A percentile compares a stretch with the other conserved stretches of the same genome.
These are phyloP conservation scores for Tipula unca DNA, from an alignment of 2,888 invertebrate species.

Conservation along the genomic window DNA sequence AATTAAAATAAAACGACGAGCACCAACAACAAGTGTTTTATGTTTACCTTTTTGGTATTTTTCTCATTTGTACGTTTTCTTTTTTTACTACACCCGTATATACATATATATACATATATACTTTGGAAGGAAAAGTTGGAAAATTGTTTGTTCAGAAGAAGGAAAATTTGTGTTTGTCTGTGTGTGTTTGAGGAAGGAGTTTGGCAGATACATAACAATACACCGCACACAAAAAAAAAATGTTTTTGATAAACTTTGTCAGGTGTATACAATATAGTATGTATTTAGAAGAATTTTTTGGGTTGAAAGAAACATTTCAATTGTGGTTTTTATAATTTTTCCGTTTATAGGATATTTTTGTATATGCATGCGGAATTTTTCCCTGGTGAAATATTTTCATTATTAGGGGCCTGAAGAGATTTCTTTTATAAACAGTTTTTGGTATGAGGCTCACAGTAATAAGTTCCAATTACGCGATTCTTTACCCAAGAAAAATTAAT, in stretches of 20 bases:
- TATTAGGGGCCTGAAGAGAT: not conserved
- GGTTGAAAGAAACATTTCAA: not conserved
- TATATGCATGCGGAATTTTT: not conserved
- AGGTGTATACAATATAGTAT: not conserved
- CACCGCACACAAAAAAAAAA: not conserved
- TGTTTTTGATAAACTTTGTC: not conserved
- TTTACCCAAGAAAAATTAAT: too few relatives aligned
- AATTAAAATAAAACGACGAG: not conserved
- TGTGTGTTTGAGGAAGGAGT: not conserved
- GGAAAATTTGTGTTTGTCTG: not conserved
- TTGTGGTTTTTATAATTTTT: not conserved
- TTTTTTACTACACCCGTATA: too few relatives aligned
- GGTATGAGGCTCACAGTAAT: too few relatives aligned
- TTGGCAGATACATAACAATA: not conserved
- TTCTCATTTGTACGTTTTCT: not conserved
- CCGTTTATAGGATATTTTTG: not conserved
- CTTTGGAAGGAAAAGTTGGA: not conserved
- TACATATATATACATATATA: not conserved
- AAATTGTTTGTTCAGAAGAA: not conserved
- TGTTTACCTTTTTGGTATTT: not conserved
- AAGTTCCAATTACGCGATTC: too few relatives aligned
- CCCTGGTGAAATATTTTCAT: not conserved
- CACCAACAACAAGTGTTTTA: slow-evolving; percentile 14
- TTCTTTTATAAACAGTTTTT: not conserved
- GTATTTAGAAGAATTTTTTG: not conserved